Conservation (phyloP, 2,888 invertebrate genomes). For the Neuroscelio doddi region DNA sequence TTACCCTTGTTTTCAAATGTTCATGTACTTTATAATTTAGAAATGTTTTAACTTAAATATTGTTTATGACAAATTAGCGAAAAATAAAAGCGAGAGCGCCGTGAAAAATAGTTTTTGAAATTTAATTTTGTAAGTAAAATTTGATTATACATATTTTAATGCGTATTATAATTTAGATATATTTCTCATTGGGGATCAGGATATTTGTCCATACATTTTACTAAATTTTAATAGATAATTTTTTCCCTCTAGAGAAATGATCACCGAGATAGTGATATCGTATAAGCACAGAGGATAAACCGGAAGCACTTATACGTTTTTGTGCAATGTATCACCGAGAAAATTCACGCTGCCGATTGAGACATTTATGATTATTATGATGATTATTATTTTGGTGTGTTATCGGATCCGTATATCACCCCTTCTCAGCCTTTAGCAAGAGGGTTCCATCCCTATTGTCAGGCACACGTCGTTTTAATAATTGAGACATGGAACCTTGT, state of each 20-base stretch:
- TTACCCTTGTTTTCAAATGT: too few species aligned
- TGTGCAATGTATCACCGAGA: constrained; percentile 32
- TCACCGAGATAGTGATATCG: neutral
- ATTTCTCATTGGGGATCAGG: too few species aligned
- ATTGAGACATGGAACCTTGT: constrained; percentile 67
- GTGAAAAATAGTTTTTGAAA: too few species aligned
- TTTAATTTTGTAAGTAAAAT: too few species aligned
- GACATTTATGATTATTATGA: constrained; percentile 60
- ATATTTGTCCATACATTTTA: too few species aligned
- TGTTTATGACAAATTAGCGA: too few species aligned
- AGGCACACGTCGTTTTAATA: constrained; percentile 51
- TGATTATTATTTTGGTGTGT: constrained; percentile 62
- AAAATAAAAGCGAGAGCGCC: too few species aligned
- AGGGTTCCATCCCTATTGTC: constrained; percentile 26
- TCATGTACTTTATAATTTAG: too few species aligned
- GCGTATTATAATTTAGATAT: too few species aligned
- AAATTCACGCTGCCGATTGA: constrained; percentile 30
- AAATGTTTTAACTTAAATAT: too few species aligned
- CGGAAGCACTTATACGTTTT: constrained; percentile 26
- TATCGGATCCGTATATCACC: constrained; percentile 60
- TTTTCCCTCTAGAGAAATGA: constrained; percentile 7
- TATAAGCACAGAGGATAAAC: constrained; percentile 29
- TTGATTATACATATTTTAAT: too few species aligned
- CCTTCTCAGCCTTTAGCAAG: constrained; percentile 27
- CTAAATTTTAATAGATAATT: too few species aligned